Base-by-base conservation (phyloP, 2,113 vertebrate species). In the Toxotes chatareus region DNA sequence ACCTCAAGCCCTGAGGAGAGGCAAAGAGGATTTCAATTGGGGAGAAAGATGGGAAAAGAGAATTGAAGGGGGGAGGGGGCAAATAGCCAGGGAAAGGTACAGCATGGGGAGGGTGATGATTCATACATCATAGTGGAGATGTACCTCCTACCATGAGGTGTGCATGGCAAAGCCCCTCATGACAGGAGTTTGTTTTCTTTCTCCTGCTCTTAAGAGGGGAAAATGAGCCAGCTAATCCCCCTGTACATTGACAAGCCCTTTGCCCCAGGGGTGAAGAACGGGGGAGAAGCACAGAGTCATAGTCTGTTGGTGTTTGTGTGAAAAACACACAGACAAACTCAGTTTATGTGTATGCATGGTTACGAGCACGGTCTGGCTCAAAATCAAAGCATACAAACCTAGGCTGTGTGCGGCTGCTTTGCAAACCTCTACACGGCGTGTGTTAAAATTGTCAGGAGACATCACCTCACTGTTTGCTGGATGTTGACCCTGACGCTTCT, bases 171-270 rank as follows among this genome's bases (percentile, higher is more conserved):
- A 75, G 74, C 69, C 71, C 64, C 79, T 65, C 72, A 84, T 88
- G 86, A 93, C 34, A 32, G 84, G 56, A 88, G 92, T 91, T 88
- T 94, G 86, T 92, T 91, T 93, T 91, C 86, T 90, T 90, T 91
- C 63, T 66, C 34, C 12, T 69, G 86, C 83, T 82, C 85, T 91
- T 92, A 93, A 93, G 90, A 88, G 82, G 79, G 79, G 74, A 92
- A 93, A 94, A 93, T 91, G 89, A 92, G 80, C 81, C 82, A 17
- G 70, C 73, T 93, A 94, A 93, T 93, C 90, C 90, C 80, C 73
- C 59, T 71, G 75, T 86, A 87, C 89, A 89, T 79, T 79, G 71
- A 51, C 21, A 32, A 72, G 74, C 79, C 82, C 75, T 79, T 85
- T 80, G 84, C 87, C 88, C 74, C 61, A 32, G 71, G 88, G 79